Percentiles rank a stretch among this genome's conserved stretches.
Evolutionary conservation across 1,140 invertebrate species (phyloP).

Genomic region (Drosophila chauvacae): DNA sequence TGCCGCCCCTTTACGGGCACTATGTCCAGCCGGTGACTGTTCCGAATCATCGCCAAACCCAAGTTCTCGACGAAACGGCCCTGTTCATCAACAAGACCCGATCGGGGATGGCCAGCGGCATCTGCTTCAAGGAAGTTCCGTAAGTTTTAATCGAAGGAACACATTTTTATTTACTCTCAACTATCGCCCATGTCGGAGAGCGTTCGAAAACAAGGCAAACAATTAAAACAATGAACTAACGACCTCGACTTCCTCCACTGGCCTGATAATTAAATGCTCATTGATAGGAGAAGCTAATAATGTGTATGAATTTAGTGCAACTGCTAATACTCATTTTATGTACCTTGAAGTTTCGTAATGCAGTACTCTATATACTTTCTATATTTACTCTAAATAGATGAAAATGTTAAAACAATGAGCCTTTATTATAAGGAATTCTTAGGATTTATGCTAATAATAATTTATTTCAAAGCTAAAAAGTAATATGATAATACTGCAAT

Average conservation of each 20-base stretch:
- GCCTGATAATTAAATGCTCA: constrained; percentile 67
- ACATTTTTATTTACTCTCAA: constrained; percentile 16
- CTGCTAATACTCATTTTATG: background rate
- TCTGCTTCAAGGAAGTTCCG: constrained; percentile 86
- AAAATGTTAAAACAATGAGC: background rate
- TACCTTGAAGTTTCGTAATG: background rate
- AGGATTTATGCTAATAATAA: background rate
- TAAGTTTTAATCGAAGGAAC: constrained; percentile 78
- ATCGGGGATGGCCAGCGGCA: constrained; percentile 83
- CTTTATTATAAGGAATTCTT: background rate
- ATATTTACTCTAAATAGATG: background rate
- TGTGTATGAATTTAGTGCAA: constrained; percentile 7
- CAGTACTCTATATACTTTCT: background rate
- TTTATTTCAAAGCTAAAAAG: background rate
- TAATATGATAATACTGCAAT: too few species aligned
- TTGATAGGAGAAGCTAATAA: constrained; percentile 42
- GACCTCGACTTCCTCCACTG: constrained; percentile 72
- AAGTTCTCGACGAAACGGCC: constrained; percentile 69
- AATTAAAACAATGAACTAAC: constrained; percentile 63
- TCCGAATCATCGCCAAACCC: constrained; percentile 27
- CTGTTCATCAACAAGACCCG: constrained; percentile 79
- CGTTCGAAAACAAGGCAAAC: constrained; percentile 54
- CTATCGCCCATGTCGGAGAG: constrained; percentile 28
- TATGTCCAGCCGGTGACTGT: constrained; percentile 53
- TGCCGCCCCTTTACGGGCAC: constrained; percentile 39